A percentile compares a stretch with the other conserved stretches of the same genome.
Conservation (phyloP, 1,140 invertebrate genomes). For the Dysdera silvatica region DNA sequence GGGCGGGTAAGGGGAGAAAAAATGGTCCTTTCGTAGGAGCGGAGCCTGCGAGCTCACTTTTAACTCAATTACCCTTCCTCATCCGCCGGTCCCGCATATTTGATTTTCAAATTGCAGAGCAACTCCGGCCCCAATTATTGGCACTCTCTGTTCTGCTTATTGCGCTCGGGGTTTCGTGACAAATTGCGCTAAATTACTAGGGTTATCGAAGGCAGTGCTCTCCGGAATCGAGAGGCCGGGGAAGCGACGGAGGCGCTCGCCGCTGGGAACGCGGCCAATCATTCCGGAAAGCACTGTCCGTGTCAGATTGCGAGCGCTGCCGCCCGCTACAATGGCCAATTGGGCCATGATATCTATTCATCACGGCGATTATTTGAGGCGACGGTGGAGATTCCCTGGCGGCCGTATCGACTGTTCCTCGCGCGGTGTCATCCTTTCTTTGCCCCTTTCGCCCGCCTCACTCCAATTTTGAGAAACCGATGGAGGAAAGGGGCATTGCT, state of each 20-base stretch:
- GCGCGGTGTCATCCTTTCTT: background rate
- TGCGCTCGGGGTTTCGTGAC: slow-evolving; percentile 25
- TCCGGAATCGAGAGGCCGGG: slow-evolving; percentile 18
- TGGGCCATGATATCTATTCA: slow-evolving; percentile 30
- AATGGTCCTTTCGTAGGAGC: no score
- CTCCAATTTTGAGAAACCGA: no score
- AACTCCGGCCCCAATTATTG: slow-evolving; percentile 27
- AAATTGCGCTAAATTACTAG: slow-evolving; percentile 31
- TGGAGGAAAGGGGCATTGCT: no score
- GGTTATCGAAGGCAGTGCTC: slow-evolving; percentile 23
- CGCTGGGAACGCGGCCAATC: slow-evolving; percentile 19
- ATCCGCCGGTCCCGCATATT: slow-evolving; percentile 29
- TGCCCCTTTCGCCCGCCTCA: slow-evolving; percentile 6
- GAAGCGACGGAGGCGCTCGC: background rate
- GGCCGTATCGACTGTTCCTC: no score
- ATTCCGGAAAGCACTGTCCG: slow-evolving; percentile 28
- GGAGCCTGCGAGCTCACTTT: no score
- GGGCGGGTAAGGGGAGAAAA: no score
- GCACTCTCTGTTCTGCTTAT: slow-evolving; percentile 22
- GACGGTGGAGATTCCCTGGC: no score
- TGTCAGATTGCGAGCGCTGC: slow-evolving; percentile 29
- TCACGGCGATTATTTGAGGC: slow-evolving; percentile 29
- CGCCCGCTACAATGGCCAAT: slow-evolving; percentile 26
- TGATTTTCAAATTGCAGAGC: slow-evolving; percentile 31
- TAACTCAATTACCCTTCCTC: slow-evolving; percentile 27